Percentiles rank a stretch among this genome's conserved stretches.
Conservation (phyloP, 2,888 invertebrate genomes). For the Aporophyla nigra region DNA sequence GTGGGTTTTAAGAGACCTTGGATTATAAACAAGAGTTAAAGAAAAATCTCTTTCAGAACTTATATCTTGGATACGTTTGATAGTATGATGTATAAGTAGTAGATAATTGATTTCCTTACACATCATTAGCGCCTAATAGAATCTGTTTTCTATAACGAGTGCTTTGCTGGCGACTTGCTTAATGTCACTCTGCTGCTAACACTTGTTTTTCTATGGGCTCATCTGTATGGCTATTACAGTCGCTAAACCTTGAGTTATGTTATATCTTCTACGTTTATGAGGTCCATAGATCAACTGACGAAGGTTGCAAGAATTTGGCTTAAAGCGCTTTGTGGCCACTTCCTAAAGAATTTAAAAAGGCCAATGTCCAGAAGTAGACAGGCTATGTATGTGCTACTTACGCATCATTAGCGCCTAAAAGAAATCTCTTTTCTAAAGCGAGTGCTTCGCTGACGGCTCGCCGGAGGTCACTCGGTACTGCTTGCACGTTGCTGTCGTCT, state of each 20-base stretch:
- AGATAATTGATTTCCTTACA: conserved; percentile 77
- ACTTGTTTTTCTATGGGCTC: conserved; percentile 80
- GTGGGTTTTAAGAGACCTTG: conserved; percentile 7
- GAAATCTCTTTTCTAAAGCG: conserved; percentile 84
- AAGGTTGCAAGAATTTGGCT: no score
- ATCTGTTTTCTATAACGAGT: conserved; percentile 84
- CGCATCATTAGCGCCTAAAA: conserved; percentile 84
- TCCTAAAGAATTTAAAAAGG: no score
- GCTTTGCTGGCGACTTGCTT: conserved; percentile 86
- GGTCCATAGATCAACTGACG: no score
- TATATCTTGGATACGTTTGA: neutral
- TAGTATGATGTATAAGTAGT: neutral
- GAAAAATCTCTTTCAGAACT: no score
- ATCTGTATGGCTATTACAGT: conserved; percentile 72
- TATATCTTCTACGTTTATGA: no score
- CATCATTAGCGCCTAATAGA: conserved; percentile 82
- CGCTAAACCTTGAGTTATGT: conserved; percentile 64
- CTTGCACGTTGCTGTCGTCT: conserved; percentile 81
- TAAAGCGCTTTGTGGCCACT: no score
- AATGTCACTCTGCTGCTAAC: conserved; percentile 86
- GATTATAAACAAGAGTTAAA: neutral
- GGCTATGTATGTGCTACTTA: conserved; percentile 50
- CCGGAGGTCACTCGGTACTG: conserved; percentile 87
- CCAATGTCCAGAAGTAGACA: no score
- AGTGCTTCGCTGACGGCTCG: conserved; percentile 87